A percentile compares a stretch with the other conserved stretches of the same genome.
Conservation (phyloP, 2,797 vertebrate species). For the Thripadectes ignobilis region DNA sequence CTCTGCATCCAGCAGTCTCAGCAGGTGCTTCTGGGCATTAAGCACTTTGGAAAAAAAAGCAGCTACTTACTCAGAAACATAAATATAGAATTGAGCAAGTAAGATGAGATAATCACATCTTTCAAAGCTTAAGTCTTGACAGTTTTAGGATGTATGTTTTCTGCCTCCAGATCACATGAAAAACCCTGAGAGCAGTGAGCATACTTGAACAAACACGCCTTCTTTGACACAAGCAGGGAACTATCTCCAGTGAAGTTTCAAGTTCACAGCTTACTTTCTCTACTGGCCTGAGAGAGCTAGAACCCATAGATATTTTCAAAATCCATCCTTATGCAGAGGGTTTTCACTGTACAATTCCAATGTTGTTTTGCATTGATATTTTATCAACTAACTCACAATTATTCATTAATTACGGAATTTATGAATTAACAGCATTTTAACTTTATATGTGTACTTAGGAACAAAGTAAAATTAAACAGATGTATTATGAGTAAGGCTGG, state of each 20-base stretch:
- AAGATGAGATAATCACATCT: background rate
- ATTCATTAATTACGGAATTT: background rate
- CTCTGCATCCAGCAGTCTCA: background rate
- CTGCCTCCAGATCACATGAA: background rate
- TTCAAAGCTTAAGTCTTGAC: background rate
- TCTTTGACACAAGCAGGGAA: background rate
- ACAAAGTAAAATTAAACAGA: slow-evolving; percentile 32
- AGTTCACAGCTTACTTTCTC: background rate
- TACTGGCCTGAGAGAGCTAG: background rate
- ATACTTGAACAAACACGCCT: background rate
- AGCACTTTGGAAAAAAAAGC: background rate
- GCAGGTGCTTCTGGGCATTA: background rate
- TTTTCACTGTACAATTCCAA: background rate
- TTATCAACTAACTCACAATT: background rate
- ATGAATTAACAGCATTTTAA: slow-evolving; percentile 13
- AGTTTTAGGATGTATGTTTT: background rate
- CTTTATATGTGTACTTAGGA: background rate
- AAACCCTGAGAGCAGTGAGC: background rate
- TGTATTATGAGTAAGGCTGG: background rate
- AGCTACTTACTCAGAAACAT: background rate
- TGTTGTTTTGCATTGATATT: background rate
- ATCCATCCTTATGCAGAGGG: background rate
- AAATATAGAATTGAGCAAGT: background rate
- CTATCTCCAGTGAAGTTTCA: background rate
- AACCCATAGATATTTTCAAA: background rate